Percentiles rank a stretch among this genome's conserved stretches.
phyloP scores from a whole-genome alignment of 2,888 invertebrate genomes.

The Nebria salina region DNA sequence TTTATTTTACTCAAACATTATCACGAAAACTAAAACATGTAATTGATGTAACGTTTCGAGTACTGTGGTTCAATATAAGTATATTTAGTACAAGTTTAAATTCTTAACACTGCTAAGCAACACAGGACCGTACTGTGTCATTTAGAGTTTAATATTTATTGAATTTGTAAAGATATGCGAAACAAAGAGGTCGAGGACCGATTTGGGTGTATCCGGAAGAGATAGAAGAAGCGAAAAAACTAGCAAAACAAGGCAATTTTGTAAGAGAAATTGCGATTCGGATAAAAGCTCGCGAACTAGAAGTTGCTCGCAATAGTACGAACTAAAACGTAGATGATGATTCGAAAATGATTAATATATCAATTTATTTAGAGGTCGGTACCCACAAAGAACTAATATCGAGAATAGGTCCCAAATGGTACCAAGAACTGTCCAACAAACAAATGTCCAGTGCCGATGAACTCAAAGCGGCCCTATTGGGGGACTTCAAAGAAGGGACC shows the following conservation, averaged over 20 bases:
- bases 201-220: constrained; percentile 56
- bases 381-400: constrained; percentile 48
- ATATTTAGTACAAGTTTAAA: too few relatives aligned
- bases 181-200: constrained; percentile 52
- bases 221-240: constrained; percentile 49
- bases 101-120: too few relatives aligned
- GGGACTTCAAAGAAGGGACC: constrained; percentile 52
- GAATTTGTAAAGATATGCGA: constrained; percentile 4
- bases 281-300: not conserved
- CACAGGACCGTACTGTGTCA: too few relatives aligned
- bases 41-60: not conserved
- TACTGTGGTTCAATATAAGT: too few relatives aligned
- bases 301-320: not conserved
- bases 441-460: constrained; percentile 55
- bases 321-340: not conserved
- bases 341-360: not conserved
- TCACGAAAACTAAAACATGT: not conserved
- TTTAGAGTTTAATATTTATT: not conserved
- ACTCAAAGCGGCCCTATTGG: constrained; percentile 51
- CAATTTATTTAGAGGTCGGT: constrained; percentile 47
- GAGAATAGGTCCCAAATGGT: constrained; percentile 58
- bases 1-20: not conserved
- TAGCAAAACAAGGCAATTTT: constrained; percentile 36
- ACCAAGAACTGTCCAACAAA: constrained; percentile 58
- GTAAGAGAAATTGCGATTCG: constrained; percentile 8